Base-by-base conservation (phyloP, 2,797 vertebrate species). In the Agapornis canus region DNA sequence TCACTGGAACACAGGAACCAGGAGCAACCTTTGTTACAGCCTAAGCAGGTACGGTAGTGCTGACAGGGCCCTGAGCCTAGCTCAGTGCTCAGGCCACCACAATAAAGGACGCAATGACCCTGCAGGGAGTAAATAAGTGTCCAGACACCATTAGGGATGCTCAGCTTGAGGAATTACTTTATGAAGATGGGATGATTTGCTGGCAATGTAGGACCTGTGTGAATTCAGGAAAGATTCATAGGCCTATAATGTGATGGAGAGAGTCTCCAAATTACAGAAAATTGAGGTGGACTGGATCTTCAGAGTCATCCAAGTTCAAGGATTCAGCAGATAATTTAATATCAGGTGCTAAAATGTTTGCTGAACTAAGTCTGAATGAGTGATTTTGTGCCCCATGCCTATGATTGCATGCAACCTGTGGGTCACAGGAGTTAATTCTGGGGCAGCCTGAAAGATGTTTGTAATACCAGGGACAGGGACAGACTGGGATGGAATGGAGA, bases 1-100 rank as follows among this genome's bases (percentile, higher is more conserved):
- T 98, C 98, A 42, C 86, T 99, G 76, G 99, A 99, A 68, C 98
- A 99, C 85, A 98, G 99, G 64, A 98, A 91, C 96, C 98, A 99
- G 97, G 99, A 99, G 40, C 96, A 99, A 49, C 98, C 98, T 76
- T 97, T 98, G 77, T 97, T 98, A 94, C 99, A 99, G 81, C 99
- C 98, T 94, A 99, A 99, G 98, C 99, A 99, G 99, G 99, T 99
- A 98, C 0, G 9, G 26, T 88, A 23, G 37, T 73, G 52, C 76
- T 49, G 19, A 57, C 61, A 48, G 70, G n/a, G 40, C 27, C 64
- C 75, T 85, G 37, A 56, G 32, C 39, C 20, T 51, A 61, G 69
- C 66, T 90, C 43, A 13, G 65, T 65, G 64, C 61, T 89, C 20
- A 10, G 48, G 47, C 69, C 76, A 18, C n/a, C 40, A 43, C 71